Evolutionary conservation across 2,113 vertebrate species (phyloP), one percentile per base, ranked within the genome.

Genomic region (Rhinogobius similis): DNA sequence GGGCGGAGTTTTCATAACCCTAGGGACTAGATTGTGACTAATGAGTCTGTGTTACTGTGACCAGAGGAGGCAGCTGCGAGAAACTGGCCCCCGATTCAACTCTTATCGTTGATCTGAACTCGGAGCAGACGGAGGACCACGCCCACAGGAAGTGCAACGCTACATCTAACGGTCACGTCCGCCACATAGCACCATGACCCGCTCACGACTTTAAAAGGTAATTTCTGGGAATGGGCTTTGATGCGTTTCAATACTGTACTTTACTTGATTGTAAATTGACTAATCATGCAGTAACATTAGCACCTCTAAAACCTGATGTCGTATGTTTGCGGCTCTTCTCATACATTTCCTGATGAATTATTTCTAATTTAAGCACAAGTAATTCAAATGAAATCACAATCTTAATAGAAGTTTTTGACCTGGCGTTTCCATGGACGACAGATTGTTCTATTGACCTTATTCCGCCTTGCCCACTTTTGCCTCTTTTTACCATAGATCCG

Each of bases 21-120:
- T 55, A 16, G 87, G 90, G 92, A 92, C 70, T 27, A 79, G 84
- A 92, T 93, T 91, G 87, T 89, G 81, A 86, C 87, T 92, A 91
- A 91, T 92, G 86, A 91, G 86, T 75, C 77, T 68, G 67, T 84
- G 83, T 87, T 91, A 92, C 91, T 70, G 27, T 90, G 87, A 90
- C 89, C 82, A 36, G 84, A 83, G 80, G 78, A 87, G 88, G 88
- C 85, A 86, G 84, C 83, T 86, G 82, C 61, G 62, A 87, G 78
- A 75, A 85, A 72, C 52, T 72, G 73, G 82, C 68, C 68, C 73
- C 70, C 8, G 12, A 73, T 81, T 83, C 65, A 74, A 86, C 73
- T 59, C 46, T 92, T 92, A 93, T 92, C 93, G 46, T 43, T 62
- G 67, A 91, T 92, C 90, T 87, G 77, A 69, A 44, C 21, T 59